These are phyloP conservation scores for Aporophyla lueneburgensis DNA, from an alignment of 2,888 invertebrate genomes.

Conservation along the genomic window DNA sequence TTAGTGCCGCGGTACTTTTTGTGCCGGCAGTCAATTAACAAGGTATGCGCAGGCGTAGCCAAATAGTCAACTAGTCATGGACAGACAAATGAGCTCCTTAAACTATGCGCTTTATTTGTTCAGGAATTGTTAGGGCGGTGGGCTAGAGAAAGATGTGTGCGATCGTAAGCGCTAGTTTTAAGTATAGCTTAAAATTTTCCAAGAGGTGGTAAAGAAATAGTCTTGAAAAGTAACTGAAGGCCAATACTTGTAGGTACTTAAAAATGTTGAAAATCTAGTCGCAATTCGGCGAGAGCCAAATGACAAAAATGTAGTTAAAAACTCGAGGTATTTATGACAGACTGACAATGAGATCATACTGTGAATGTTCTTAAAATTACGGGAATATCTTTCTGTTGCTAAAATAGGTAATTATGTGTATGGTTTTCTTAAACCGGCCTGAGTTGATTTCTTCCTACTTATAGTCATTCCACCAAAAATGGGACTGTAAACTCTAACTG, in stretches of 20 bases:
- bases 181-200: background rate
- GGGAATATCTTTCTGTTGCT: too few species aligned
- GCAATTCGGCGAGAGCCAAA: too few species aligned
- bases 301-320: background rate
- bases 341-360: too few species aligned
- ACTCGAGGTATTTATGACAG: background rate
- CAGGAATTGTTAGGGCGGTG: constrained; percentile 26
- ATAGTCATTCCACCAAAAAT: background rate
- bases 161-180: background rate
- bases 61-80: constrained; percentile 59
- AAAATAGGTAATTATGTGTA: background rate
- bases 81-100: constrained; percentile 69
- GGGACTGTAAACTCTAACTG: background rate
- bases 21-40: constrained; percentile 69
- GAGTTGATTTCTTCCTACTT: background rate
- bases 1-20: constrained; percentile 55
- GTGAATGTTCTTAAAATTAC: too few species aligned
- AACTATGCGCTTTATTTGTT: constrained; percentile 67
- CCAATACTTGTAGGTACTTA: too few species aligned
- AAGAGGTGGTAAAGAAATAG: background rate
- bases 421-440: background rate
- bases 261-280: too few species aligned
- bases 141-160: constrained; percentile 11
- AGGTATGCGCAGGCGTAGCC: constrained; percentile 62
- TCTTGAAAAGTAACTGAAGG: background rate